These are phyloP conservation scores for Lutjanus erythropterus DNA, from an alignment of 2,113 vertebrate genomes.

Conservation along the genomic window DNA sequence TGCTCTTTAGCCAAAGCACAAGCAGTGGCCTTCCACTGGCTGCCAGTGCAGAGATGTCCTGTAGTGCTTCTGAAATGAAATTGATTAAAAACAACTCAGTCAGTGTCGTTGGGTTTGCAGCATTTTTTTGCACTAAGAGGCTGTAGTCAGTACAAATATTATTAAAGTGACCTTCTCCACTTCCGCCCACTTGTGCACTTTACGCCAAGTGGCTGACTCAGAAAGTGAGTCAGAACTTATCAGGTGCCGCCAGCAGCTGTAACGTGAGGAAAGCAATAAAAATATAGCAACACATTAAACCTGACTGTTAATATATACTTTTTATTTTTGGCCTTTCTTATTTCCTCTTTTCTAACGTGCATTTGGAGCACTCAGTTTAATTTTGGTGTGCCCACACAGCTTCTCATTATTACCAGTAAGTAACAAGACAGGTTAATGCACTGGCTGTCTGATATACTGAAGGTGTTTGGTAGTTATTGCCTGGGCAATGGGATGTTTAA, in stretches of 20 bases:
- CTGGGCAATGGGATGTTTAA: conserved; percentile 23
- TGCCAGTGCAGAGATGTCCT: conserved; percentile 11
- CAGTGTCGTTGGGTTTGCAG: conserved; percentile 6
- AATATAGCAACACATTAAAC: background rate
- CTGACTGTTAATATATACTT: background rate
- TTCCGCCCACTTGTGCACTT: conserved; percentile 11
- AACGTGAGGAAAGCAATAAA: conserved; percentile 1
- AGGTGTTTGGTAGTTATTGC: conserved; percentile 43
- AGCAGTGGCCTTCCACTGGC: conserved; percentile 16
- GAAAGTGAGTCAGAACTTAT: background rate
- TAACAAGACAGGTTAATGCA: conserved; percentile 36
- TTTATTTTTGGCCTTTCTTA: background rate
- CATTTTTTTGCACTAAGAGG: background rate
- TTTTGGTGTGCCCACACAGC: background rate
- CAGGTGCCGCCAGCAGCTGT: background rate
- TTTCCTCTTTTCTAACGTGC: background rate
- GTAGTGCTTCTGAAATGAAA: conserved; percentile 27
- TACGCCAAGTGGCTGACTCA: background rate
- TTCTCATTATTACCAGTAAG: conserved; percentile 32
- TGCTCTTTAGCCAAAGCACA: conserved; percentile 15
- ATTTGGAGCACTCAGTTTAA: background rate
- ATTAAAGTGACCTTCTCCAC: conserved; percentile 43
- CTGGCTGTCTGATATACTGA: conserved; percentile 13
- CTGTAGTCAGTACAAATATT: conserved; percentile 20
- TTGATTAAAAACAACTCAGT: conserved; percentile 33